Evolutionary conservation across 2,113 vertebrate genomes (phyloP), one percentile per base, ranked within the genome.

Genomic region (Thamnophis sirtalis): DNA sequence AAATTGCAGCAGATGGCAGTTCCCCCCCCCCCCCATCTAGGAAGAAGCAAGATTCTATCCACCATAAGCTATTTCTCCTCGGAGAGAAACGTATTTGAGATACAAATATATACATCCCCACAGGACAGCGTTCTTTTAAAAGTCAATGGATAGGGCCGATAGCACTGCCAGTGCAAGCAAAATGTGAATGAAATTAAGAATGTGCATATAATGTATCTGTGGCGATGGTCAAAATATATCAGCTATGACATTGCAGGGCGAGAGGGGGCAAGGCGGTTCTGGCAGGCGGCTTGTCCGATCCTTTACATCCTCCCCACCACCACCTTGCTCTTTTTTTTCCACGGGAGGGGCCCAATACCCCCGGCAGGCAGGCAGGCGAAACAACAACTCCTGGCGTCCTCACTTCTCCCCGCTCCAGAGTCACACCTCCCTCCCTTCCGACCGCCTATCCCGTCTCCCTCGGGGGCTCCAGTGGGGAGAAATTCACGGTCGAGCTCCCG

Each of bases 141-240:
- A 49, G 28, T 84, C 50, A 1, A 10, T 43, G 8, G 8, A 21
- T 22, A 9, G 8, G n/a, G 73, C 43, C 0, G 10, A 26, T 0
- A 51, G 5, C 87, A 24, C 38, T 33, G 28, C 4, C 54, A 0
- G 49, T 89, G 28, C 80, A 4, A 43, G 13, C 26, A 85, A 49
- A 0, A 9, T 28, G 15, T 7, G 33, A 43, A 22, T 10, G 51
- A 17, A 3, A 13, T 0, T 11, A 50, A 1, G 53, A 0, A 0
- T 0, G 15, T 0, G 15, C 50, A 54, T 28, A n/a, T 58, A 4
- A 54, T 56, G 0, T 22, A 56, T 33, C 60, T 55, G 86, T 86
- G 86, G 26, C 84, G 22, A 49, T 56, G 5, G 87, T 54, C 13
- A 28, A 60, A 13, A 19, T 2, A 17, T 0, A 3, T 33, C 24